Conservation (phyloP, 2,888 invertebrate species). For the Physocephala rufipes region DNA sequence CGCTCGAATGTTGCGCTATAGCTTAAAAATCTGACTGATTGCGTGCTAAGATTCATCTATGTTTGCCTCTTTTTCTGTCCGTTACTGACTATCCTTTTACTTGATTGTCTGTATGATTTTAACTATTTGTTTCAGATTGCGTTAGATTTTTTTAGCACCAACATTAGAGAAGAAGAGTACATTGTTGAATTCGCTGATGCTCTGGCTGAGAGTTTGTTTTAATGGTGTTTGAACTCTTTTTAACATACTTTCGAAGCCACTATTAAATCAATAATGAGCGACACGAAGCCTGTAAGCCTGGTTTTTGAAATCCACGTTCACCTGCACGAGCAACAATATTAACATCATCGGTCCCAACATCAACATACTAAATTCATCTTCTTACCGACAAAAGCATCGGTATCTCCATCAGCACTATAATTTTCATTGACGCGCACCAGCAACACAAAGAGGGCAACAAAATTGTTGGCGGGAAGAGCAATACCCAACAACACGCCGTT, state of each 20-base stretch:
- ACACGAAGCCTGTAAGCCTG: conserved; percentile 53
- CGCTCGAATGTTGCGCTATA: background rate
- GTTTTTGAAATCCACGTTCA: conserved; percentile 19
- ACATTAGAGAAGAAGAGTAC: conserved; percentile 23
- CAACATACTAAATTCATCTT: background rate
- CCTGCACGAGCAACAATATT: background rate
- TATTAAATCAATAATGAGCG: conserved; percentile 63
- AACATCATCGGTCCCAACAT: conserved; percentile 8
- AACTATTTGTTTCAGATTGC: conserved; percentile 33
- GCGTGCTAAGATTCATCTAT: background rate
- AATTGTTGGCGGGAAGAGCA: conserved; percentile 11
- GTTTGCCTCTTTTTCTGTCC: conserved; percentile 7
- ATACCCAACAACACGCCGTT: conserved; percentile 24
- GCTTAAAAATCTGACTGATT: background rate
- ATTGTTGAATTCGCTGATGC: conserved; percentile 46
- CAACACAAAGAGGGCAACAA: conserved; percentile 13
- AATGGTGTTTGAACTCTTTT: conserved; percentile 45
- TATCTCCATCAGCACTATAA: conserved; percentile 18
- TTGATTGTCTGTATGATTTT: conserved; percentile 16
- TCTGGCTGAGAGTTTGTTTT: conserved; percentile 33
- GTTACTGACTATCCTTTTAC: background rate
- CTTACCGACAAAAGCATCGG: conserved; percentile 12
- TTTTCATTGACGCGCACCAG: conserved; percentile 15
- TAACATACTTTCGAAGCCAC: conserved; percentile 58
- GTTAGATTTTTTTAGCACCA: conserved; percentile 38